Evolutionary conservation across 2,113 vertebrate genomes (phyloP).

Genomic region (Amphiprion percula): DNA sequence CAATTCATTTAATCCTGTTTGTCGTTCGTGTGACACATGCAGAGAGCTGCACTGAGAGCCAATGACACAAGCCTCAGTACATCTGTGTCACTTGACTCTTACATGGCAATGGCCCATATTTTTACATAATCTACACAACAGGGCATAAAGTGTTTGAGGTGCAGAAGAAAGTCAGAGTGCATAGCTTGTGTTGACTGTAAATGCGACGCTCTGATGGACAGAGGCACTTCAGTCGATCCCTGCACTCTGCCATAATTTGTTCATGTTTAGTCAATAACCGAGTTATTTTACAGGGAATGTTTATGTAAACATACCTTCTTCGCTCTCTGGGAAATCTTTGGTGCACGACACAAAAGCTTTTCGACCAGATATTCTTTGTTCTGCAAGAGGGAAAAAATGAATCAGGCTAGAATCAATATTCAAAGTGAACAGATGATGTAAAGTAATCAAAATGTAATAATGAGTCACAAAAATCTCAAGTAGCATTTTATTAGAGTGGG

Average conservation of each 20-base stretch:
- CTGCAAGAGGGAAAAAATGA: constrained; percentile 83
- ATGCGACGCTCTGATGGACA: constrained; percentile 52
- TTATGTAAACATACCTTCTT: constrained; percentile 90
- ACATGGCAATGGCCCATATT: constrained; percentile 60
- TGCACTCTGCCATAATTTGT: constrained; percentile 29
- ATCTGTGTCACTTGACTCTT: constrained; percentile 44
- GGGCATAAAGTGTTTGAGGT: constrained; percentile 42
- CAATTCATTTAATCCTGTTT: constrained; percentile 60
- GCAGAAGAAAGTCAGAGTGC: constrained; percentile 43
- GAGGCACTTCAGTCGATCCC: constrained; percentile 39
- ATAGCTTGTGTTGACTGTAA: constrained; percentile 68
- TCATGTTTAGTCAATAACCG: constrained; percentile 67
- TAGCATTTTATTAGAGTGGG: not conserved
- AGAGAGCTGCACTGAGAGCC: constrained; percentile 27
- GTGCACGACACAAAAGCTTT: constrained; percentile 93
- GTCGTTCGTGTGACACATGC: constrained; percentile 33
- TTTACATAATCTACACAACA: constrained; percentile 49
- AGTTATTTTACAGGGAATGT: constrained; percentile 47
- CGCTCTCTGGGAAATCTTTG: constrained; percentile 95
- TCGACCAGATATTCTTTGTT: constrained; percentile 97
- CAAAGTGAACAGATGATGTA: not conserved
- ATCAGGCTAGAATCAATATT: not conserved
- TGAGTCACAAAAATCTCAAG: not conserved
- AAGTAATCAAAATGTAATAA: not conserved
- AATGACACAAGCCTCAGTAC: constrained; percentile 11